These are phyloP conservation scores for Picus viridis DNA, from an alignment of 2,797 vertebrate species.

Conservation along the genomic window DNA sequence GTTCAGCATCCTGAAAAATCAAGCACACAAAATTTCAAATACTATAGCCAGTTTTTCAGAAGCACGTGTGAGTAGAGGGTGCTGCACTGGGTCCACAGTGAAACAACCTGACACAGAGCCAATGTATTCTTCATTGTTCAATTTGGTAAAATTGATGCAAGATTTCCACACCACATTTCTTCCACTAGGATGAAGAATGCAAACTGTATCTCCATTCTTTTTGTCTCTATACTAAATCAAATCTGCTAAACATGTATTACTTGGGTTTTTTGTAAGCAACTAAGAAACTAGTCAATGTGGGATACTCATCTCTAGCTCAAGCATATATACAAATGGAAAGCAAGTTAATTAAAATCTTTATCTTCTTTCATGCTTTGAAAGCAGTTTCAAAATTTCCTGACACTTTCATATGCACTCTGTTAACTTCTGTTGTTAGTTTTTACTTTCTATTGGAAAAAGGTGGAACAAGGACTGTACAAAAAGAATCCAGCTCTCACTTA, in stretches of 20 bases:
- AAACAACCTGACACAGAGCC: not conserved
- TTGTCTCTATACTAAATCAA: not conserved
- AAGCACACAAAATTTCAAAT: not conserved
- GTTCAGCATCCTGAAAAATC: not conserved
- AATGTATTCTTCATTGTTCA: not conserved
- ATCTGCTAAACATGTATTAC: not conserved
- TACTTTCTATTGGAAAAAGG: conserved; percentile 24
- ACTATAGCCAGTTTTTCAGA: not conserved
- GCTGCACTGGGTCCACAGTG: not conserved
- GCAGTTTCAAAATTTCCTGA: not conserved
- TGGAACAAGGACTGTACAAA: not conserved
- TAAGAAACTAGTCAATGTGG: not conserved
- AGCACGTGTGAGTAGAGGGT: not conserved
- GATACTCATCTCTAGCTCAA: not conserved
- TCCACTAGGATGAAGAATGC: not conserved
- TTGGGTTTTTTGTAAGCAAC: not conserved
- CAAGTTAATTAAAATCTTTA: not conserved
- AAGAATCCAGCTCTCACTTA: conserved; percentile 25
- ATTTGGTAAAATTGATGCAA: not conserved
- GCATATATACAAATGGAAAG: not conserved
- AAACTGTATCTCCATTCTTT: not conserved
- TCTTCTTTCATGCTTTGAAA: not conserved
- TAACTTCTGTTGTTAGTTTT: conserved; percentile 34
- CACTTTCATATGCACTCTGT: not conserved
- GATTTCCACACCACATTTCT: not conserved